Conservation (phyloP, 2,888 invertebrate species). For the Melipona beecheii region DNA sequence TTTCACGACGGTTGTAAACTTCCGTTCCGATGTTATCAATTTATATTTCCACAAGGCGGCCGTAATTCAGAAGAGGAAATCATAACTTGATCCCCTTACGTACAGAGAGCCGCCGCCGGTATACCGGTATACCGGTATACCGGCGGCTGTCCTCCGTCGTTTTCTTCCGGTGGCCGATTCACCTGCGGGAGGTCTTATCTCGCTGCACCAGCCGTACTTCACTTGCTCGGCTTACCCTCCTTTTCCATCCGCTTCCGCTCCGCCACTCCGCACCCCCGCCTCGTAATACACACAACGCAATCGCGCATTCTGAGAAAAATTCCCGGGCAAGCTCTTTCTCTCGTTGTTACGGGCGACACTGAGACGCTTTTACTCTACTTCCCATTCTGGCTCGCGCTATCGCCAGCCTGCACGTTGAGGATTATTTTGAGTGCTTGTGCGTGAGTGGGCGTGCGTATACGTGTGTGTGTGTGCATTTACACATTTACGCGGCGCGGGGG, state of each 20-base stretch:
- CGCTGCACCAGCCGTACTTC: slow-evolving; percentile 60
- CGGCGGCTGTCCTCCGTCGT: slow-evolving; percentile 48
- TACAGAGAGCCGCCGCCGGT: slow-evolving; percentile 32
- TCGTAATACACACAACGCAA: slow-evolving; percentile 45
- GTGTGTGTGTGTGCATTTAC: too few relatives aligned
- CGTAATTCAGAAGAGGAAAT: slow-evolving; percentile 52
- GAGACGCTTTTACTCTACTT: slow-evolving; percentile 6
- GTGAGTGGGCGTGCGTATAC: not conserved
- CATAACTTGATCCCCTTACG: slow-evolving; percentile 51
- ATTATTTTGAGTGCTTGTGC: not conserved
- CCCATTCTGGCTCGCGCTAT: not conserved
- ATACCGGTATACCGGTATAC: slow-evolving; percentile 18
- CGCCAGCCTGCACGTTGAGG: not conserved
- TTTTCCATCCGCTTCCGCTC: not conserved
- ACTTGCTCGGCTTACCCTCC: slow-evolving; percentile 37
- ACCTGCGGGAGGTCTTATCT: slow-evolving; percentile 68
- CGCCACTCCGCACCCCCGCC: not conserved
- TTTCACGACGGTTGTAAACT: slow-evolving; percentile 57
- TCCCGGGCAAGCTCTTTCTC: slow-evolving; percentile 31
- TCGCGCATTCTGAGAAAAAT: slow-evolving; percentile 51
- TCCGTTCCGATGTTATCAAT: slow-evolving; percentile 61
- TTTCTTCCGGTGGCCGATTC: slow-evolving; percentile 41
- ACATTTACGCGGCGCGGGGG: too few relatives aligned
- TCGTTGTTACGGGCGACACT: not conserved
- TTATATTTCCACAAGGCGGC: slow-evolving; percentile 46